Percentiles rank a stretch among this genome's conserved stretches.
phyloP scores from a whole-genome alignment of 2,797 vertebrate genomes.

The Melanotaenia nigrans region DNA sequence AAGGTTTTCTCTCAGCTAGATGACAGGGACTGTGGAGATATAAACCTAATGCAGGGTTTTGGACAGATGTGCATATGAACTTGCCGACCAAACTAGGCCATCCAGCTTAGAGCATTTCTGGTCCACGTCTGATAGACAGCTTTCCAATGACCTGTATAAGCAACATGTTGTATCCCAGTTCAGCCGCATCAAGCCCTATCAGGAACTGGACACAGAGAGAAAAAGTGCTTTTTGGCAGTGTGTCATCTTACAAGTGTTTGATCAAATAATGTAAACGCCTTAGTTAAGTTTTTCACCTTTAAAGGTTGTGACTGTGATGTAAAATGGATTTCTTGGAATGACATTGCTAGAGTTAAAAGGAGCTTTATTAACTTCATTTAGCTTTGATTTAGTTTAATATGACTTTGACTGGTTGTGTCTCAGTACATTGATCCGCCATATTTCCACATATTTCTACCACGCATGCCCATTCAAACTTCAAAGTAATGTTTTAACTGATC shows the following conservation, averaged over 20 bases:
- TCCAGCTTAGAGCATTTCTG: conserved; percentile 62
- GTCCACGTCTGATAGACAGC: conserved; percentile 70
- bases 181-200: conserved; percentile 28
- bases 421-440: not conserved
- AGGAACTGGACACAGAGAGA: not conserved
- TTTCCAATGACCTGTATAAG: conserved; percentile 67
- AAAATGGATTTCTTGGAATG: not conserved
- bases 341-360: not conserved
- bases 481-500: not conserved
- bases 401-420: not conserved
- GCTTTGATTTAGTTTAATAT: conserved; percentile 3
- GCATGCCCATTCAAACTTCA: not conserved
- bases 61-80: conserved; percentile 23
- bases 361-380: not conserved
- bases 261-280: not conserved
- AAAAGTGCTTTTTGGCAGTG: not conserved
- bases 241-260: not conserved
- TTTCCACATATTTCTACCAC: not conserved
- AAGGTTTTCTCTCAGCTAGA: conserved; percentile 27
- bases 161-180: conserved; percentile 44
- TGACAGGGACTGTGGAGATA: conserved; percentile 29
- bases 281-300: not conserved
- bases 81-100: conserved; percentile 49
- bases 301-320: not conserved
- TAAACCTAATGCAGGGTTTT: conserved; percentile 38